Base-by-base conservation (phyloP, 2,888 invertebrate species). In the Archips xylosteana region DNA sequence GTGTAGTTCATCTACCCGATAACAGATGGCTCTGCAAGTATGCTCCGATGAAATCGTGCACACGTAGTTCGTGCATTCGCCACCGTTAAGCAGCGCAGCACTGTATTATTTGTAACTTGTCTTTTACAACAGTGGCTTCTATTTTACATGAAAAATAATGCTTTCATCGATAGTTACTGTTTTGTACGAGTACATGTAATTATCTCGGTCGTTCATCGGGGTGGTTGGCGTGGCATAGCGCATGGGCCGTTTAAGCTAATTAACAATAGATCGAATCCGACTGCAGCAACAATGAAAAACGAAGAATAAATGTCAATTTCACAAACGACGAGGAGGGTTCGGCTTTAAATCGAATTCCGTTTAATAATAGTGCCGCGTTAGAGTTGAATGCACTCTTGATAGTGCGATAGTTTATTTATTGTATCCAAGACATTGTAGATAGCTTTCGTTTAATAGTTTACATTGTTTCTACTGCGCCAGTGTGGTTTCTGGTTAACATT, bases 271-370 rank as follows among this genome's bases (percentile, higher is more conserved):
- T 92, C 90, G 90, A 90, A 89, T 89, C 88, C 89, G 89, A 90
- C 88, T 91, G 91, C 89, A 89, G 88, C 88, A 92, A 93, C 94
- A 94, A 94, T 94, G 94, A 92, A 94, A 93, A 92, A 93, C 92
- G 93, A 94, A 94, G 93, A 93, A 94, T 94, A 93, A 94, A 94
- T 94, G 94, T 92, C 94, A 94, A 93, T 94, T 92, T 93, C 92
- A 92, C 92, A 93, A 94, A 92, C 93, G 92, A 89, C 92, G 88
- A 92, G 91, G 94, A 92, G 93, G 92, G 93, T 90, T 93, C 91
- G 91, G 90, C 88, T 93, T 90, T 92, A 92, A 92, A 94, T 94
- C 94, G 94, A 94, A 93, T 92, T 92, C 93, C 91, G 90, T 92
- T 92, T 92, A 94, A 94, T 94, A 93, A 94, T 94, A 93, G 94